Evolutionary conservation across 2,113 vertebrate genomes (phyloP).

Genomic region (Ameiurus melas): DNA sequence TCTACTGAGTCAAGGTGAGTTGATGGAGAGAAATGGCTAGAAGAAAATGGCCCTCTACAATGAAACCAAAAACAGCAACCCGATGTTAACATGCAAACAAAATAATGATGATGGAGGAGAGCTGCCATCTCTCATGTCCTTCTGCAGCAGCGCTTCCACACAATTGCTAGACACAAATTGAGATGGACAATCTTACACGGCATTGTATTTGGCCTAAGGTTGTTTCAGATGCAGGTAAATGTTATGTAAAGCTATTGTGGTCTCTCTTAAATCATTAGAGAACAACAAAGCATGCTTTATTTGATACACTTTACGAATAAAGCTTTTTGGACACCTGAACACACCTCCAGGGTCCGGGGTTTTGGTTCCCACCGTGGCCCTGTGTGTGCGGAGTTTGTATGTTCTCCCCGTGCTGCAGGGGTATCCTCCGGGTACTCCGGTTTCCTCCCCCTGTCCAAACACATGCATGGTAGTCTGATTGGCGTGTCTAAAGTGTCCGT

Average conservation of each 20-base stretch:
- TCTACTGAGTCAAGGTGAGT: not conserved
- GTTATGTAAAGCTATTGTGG: no score
- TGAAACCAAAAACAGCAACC: not conserved
- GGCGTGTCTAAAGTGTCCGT: no score
- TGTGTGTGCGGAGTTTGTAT: no score
- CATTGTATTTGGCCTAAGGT: not conserved
- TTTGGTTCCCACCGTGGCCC: no score
- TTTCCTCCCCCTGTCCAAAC: no score
- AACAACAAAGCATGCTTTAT: not conserved
- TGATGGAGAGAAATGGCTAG: not conserved
- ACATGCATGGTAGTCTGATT: no score
- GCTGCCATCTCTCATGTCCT: not conserved
- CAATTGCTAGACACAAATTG: not conserved
- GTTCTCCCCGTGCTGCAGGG: no score
- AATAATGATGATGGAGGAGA: slow-evolving; percentile 15
- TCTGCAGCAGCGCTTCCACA: not conserved
- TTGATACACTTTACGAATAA: not conserved
- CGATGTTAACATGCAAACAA: slow-evolving; percentile 29
- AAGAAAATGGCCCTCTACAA: slow-evolving; percentile 2
- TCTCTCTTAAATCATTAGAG: not conserved
- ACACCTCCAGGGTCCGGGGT: no score
- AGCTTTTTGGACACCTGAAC: not conserved
- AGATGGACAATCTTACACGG: not conserved
- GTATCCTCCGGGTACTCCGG: no score
- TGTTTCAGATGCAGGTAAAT: not conserved